phyloP scores from a whole-genome alignment of 2,113 vertebrate genomes.

The Silurus asotus region DNA sequence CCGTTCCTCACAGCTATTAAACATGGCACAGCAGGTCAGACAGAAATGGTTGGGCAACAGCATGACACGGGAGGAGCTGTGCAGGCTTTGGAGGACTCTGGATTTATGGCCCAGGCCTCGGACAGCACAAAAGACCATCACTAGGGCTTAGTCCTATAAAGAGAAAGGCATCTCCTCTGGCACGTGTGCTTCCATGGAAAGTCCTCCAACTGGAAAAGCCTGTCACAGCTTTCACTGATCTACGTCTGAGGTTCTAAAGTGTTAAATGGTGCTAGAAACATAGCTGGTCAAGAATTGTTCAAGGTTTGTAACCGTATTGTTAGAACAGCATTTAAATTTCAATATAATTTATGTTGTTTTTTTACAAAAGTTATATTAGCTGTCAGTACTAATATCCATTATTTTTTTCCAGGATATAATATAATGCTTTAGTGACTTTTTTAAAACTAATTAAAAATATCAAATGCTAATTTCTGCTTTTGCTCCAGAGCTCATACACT shows the following conservation, averaged over 20 bases:
- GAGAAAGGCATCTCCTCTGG: conserved; percentile 57
- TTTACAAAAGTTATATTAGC: neutral
- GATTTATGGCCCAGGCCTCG: conserved; percentile 48
- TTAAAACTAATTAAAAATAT: neutral
- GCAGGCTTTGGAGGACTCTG: conserved; percentile 24
- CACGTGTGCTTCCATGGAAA: conserved; percentile 62
- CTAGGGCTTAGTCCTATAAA: conserved; percentile 65
- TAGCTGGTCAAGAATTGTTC: neutral
- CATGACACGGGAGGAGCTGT: conserved; percentile 25
- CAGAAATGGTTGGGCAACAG: conserved; percentile 26
- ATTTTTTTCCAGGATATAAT: neutral
- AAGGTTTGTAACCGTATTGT: neutral
- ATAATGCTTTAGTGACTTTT: neutral
- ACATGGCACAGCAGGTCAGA: conserved; percentile 41
- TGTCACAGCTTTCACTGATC: conserved; percentile 45
- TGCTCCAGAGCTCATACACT: neutral
- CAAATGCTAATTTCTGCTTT: neutral
- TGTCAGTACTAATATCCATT: neutral
- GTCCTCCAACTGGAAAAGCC: conserved; percentile 64
- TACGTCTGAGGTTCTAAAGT: conserved; percentile 37
- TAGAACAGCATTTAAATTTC: neutral
- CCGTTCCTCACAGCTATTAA: conserved; percentile 44
- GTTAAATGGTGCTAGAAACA: neutral
- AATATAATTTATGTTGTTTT: neutral
- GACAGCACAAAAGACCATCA: conserved; percentile 59